A percentile compares a stretch with the other conserved stretches of the same genome.
Evolutionary conservation across 2,113 vertebrate species (phyloP).

Genomic region (Mirounga angustirostris): DNA sequence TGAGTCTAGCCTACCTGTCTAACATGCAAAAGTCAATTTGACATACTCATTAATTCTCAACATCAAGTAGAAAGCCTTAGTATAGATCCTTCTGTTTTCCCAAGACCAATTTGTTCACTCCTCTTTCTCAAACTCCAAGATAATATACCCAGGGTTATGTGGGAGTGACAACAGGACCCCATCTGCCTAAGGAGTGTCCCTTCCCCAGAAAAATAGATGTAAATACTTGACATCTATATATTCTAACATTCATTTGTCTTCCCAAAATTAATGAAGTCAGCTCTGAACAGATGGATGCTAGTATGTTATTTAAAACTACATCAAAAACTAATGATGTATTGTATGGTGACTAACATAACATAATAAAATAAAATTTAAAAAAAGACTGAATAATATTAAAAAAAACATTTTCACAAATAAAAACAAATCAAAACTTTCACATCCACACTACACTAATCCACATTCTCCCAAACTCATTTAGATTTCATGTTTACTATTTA

Average conservation of each 20-base stretch:
- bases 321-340: no score
- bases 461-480: neutral
- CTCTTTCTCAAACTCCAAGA: neutral
- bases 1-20: neutral
- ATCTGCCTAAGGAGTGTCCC: neutral
- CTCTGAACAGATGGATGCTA: neutral
- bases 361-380: no score
- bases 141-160: neutral
- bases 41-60: neutral
- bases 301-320: neutral
- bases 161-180: neutral
- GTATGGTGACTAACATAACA: no score
- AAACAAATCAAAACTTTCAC: neutral
- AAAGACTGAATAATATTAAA: no score
- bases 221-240: neutral
- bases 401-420: neutral
- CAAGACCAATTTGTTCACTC: neutral
- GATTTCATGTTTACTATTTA: neutral
- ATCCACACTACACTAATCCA: neutral
- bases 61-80: neutral
- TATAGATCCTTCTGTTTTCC: neutral
- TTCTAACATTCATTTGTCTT: neutral
- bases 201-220: neutral
- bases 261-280: neutral
- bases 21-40: neutral